Base-by-base conservation (phyloP, 2,888 invertebrate species). In the Xiphydria camelus region DNA sequence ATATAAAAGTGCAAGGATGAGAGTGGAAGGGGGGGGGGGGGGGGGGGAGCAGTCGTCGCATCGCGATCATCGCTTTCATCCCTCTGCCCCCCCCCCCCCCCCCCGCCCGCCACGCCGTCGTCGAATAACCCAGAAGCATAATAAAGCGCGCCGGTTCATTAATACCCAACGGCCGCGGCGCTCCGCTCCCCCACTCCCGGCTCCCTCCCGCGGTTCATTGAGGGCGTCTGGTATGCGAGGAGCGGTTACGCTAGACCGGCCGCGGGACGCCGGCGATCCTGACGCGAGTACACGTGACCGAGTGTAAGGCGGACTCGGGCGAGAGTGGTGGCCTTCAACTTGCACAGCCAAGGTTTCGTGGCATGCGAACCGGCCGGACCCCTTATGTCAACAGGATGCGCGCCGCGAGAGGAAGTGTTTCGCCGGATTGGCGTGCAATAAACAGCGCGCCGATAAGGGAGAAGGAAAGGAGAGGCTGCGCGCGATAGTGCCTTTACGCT, bases 191-290 rank as follows among this genome's bases (percentile, higher is more conserved):
- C 18, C 19, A 31, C 37, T 23, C 15, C 17, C 37, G 6, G 9
- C 14, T 23, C 17, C 37, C 23, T 47, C 47, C 47, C 53, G 41
- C 50, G 48, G 58, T 68, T 69, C 66, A 69, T 69, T 68, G 68
- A 67, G 66, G 53, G 58, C 62, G 69, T 68, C 67, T 69, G 69
- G 70, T 68, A 69, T 68, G 69, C 64, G 59, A 58, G 62, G 55
- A 54, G 58, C 57, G 55, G 54, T 64, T 60, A 64, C 59, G 51
- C 51, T 47, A n/a, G n/a, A n/a, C n/a, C n/a, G n/a, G n/a, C n/a
- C n/a, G n/a, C n/a, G n/a, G n/a, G n/a, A n/a, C n/a, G n/a, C n/a
- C n/a, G n/a, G n/a, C n/a, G n/a, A n/a, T n/a, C n/a, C n/a, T n/a
- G n/a, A n/a, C n/a, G n/a, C n/a, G n/a, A n/a, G n/a, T n/a, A n/a